Evolutionary conservation across 1,140 invertebrate species (phyloP), one percentile per base, ranked within the genome.

Genomic region (Ips nitidus): DNA sequence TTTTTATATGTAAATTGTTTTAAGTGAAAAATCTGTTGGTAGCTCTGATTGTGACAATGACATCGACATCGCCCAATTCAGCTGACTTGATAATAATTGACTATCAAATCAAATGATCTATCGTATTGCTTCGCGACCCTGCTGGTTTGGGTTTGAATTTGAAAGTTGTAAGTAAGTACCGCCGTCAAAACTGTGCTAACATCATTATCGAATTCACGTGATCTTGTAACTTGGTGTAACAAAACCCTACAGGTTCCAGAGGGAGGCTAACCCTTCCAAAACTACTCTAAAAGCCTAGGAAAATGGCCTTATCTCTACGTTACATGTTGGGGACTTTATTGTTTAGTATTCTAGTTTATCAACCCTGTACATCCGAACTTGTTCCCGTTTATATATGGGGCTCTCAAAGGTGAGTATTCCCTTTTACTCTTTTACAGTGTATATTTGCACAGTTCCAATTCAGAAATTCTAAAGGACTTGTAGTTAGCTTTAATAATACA

Each of bases 301-400:
- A 22, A 22, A 22, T 22, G 22, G 22, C 22, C 22, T 22, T 22
- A 22, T 22, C 22, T 22, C 22, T 22, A 22, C 22, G 22, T 22
- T 22, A 22, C 22, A 22, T 22, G 22, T 22, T 22, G 22, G 22
- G 22, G 22, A 22, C 22, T 22, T 22, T 22, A 22, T 22, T 69
- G 37, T 55, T 73, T 5, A 60, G 64, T 47, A 43, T 65, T 37
- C 36, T 69, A 52, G 64, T 70, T 45, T 22, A 22, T 22, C 22
- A 22, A 41, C 8, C 38, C 6, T n/a, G 56, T 52, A 7, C 39
- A 45, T 69, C 75, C 47, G 78, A 80, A 77, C 77, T 74, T 74
- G 75, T 80, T 40, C 79, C 79, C 56, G 77, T 79, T 60, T 80
- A 71, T 75, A 78, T 79, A 67, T 80, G 78, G 79, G 75, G 73